Conservation (phyloP, 2,797 vertebrate species). For the Phrynocephalus guinanensis region DNA sequence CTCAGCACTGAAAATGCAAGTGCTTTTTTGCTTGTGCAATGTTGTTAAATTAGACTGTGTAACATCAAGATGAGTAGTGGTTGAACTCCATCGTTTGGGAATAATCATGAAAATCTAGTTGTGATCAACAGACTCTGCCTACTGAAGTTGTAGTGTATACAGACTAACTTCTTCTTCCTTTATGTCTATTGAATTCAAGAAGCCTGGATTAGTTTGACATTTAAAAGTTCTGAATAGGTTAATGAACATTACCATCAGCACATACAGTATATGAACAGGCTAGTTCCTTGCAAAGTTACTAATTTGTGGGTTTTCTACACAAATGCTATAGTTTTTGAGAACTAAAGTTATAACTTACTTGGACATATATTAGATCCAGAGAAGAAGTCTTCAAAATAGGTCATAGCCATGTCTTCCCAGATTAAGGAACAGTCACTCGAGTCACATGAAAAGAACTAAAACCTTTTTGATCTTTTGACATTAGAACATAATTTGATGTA, state of each 20-base stretch:
- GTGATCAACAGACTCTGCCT: background rate
- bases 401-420: background rate
- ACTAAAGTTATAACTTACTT: background rate
- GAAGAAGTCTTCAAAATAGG: background rate
- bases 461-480: background rate
- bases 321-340: background rate
- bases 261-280: background rate
- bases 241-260: background rate
- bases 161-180: background rate
- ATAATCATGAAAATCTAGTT: background rate
- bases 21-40: background rate
- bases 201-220: background rate
- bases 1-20: rapidly evolving
- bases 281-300: background rate
- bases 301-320: background rate
- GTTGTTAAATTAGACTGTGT: rapidly evolving
- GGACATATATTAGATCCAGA: background rate
- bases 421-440: background rate
- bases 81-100: background rate
- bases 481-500: background rate
- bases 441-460: background rate
- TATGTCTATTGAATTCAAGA: background rate
- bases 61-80: background rate
- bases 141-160: background rate
- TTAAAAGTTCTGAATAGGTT: background rate